Base-by-base conservation (phyloP, 1,140 invertebrate genomes). In the Drosophila punjabiensis region DNA sequence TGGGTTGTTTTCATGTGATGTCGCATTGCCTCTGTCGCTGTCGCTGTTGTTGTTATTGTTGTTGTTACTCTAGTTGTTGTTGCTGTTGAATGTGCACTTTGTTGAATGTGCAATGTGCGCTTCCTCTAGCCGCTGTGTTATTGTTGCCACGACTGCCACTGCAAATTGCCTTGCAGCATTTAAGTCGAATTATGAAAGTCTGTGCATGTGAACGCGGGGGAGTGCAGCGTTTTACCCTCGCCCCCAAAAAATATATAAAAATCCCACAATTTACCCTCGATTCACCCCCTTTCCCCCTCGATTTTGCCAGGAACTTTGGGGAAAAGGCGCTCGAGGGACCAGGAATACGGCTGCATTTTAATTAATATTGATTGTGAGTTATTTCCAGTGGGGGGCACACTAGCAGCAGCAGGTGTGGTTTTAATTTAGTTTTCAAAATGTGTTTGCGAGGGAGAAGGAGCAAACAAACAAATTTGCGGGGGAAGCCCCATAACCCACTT, bases 281-380 rank as follows among this genome's bases (percentile, higher is more conserved):
- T 39, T 30, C 53, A n/a, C n/a, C n/a, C n/a, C n/a, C n/a, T n/a
- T n/a, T n/a, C 47, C 47, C 16, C 6, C 13, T n/a, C 45, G 33
- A 33, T 30, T 16, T 39, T n/a, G 4, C 18, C 37, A n/a, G 20
- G 5, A 5, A 66, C 45, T 79, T 66, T 68, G 81, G 65, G 50
- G 50, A 69, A 82, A 82, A 76, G 70, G 50, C 56, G 55, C 84
- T 79, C 62, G 43, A 77, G 76, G 83, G 76, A 81, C 75, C 71
- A 58, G 50, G 43, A 78, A 78, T 69, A 81, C 86, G 81, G 66
- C 74, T 86, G 82, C 82, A 85, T 90, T 90, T 90, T 89, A 89
- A 89, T 89, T 90, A 89, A 90, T 89, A 89, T 89, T 89, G 85
- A 89, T 89, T 89, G 86, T 78, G 69, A 79, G 66, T 74, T 90